phyloP scores from a whole-genome alignment of 2,797 vertebrate genomes.

The Xerus rutilus region DNA sequence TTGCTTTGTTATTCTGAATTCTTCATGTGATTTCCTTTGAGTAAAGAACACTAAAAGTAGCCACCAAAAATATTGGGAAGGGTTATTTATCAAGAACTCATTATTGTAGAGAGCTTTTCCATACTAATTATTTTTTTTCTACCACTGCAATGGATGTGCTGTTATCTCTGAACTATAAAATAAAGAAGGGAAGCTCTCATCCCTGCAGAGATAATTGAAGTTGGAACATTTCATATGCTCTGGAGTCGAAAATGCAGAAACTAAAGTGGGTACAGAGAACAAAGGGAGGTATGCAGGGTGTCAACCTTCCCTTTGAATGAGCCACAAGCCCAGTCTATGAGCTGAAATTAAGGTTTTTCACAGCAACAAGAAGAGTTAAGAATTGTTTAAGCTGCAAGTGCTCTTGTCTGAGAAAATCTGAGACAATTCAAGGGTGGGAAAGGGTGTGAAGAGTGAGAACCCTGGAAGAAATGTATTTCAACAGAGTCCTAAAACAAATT shows the following conservation, averaged over 20 bases:
- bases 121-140: background rate
- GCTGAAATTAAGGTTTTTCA: slow-evolving; percentile 67
- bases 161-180: background rate
- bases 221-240: slow-evolving; percentile 76
- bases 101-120: background rate
- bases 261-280: slow-evolving; percentile 71
- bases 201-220: slow-evolving; percentile 77
- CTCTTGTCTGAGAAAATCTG: background rate
- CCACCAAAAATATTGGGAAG: slow-evolving; percentile 10
- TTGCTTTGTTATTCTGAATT: background rate
- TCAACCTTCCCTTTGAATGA: slow-evolving; percentile 29
- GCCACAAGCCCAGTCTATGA: slow-evolving; percentile 41
- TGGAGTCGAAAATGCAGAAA: slow-evolving; percentile 73
- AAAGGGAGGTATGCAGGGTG: slow-evolving; percentile 62
- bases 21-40: slow-evolving; percentile 57
- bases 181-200: background rate
- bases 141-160: background rate
- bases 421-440: background rate
- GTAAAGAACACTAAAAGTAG: slow-evolving; percentile 39
- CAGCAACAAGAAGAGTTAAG: slow-evolving; percentile 29
- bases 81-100: slow-evolving; percentile 37
- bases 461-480: background rate
- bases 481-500: background rate
- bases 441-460: background rate
- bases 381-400: slow-evolving; percentile 44